Base-by-base conservation (phyloP, 2,113 vertebrate species). In the Callopanchax toddi region DNA sequence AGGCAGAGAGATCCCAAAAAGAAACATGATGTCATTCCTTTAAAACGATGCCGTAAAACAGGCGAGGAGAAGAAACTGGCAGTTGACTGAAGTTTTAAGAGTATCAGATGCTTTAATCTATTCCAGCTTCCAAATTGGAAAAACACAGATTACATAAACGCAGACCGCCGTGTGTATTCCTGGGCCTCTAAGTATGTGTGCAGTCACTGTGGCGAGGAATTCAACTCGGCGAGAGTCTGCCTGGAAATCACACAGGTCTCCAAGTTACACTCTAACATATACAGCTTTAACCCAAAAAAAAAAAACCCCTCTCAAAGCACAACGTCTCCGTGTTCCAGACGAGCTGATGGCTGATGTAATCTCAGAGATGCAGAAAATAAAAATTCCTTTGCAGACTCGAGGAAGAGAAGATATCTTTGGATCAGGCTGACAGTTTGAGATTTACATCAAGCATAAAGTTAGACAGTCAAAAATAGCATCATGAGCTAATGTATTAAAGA, bases 131-230 rank as follows among this genome's bases (percentile, higher is more conserved):
- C 59, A 56, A 55, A 66, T 46, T 65, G 42, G 59, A 60, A 83
- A 79, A 87, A 81, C 56, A 72, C 60, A 55, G 54, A 76, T 90
- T 89, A 82, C 83, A 82, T 87, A 90, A 89, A 29, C 36, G 71
- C 76, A 66, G 76, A 76, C 76, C 67, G 82, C 67, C 69, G 46
- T 74, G 29, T 9, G 84, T 84, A 67, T 74, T 76, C 50, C 66
- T 67, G 71, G 63, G 73, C 74, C 78, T 79, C 78, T 53, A 11
- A 78, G 65, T 76, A 58, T 86, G 84, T 81, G 79, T 70, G 78
- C 57, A 61, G 74, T 29, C 57, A 25, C 43, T 81, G 76, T 42
- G 71, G 76, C 5, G 23, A 66, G 60, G 25, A 61, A 65, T 55
- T 60, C 76, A 70, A 67, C 71, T 67, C 53, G 1, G 18, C 17